phyloP scores from a whole-genome alignment of 2,888 invertebrate species.

The Notodonta ziczac region DNA sequence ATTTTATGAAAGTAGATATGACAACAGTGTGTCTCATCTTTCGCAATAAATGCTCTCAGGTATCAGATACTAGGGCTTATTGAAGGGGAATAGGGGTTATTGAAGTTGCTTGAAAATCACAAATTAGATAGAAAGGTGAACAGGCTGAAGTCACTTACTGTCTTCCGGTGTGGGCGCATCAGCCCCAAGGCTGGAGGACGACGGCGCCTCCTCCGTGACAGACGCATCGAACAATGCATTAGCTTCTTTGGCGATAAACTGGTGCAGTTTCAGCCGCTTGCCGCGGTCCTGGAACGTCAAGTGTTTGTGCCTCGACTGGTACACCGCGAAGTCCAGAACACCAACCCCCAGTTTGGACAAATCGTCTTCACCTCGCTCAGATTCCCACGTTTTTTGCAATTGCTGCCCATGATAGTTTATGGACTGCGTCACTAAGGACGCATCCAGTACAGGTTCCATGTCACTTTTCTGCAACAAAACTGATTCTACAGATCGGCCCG shows the following conservation, averaged over 20 bases:
- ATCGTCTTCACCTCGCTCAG: conserved; percentile 91
- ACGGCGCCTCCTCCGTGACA: conserved; percentile 75
- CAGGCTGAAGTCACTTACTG: conserved; percentile 61
- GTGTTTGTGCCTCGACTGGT: conserved; percentile 91
- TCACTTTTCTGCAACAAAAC: conserved; percentile 36
- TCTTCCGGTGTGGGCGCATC: conserved; percentile 83
- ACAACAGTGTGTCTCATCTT: too few relatives aligned
- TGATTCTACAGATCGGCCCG: neutral
- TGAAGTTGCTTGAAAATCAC: too few relatives aligned
- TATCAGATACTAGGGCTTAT: too few relatives aligned
- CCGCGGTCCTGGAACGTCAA: conserved; percentile 93
- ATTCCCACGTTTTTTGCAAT: conserved; percentile 94
- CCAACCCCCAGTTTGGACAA: conserved; percentile 86
- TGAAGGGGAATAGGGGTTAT: too few relatives aligned
- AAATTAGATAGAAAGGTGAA: too few relatives aligned
- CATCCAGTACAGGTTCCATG: conserved; percentile 77
- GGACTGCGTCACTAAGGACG: conserved; percentile 87
- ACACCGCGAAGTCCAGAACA: conserved; percentile 88
- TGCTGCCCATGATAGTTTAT: conserved; percentile 95
- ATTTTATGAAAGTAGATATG: too few relatives aligned
- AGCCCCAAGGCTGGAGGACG: conserved; percentile 77
- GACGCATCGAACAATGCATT: conserved; percentile 88
- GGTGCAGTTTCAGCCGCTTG: conserved; percentile 92
- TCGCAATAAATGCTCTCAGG: too few relatives aligned
- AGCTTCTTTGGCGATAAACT: conserved; percentile 94